Percentiles rank a stretch among this genome's conserved stretches.
These are phyloP conservation scores for Cephus cinctus DNA, from an alignment of 1,140 invertebrate species.

Conservation along the genomic window DNA sequence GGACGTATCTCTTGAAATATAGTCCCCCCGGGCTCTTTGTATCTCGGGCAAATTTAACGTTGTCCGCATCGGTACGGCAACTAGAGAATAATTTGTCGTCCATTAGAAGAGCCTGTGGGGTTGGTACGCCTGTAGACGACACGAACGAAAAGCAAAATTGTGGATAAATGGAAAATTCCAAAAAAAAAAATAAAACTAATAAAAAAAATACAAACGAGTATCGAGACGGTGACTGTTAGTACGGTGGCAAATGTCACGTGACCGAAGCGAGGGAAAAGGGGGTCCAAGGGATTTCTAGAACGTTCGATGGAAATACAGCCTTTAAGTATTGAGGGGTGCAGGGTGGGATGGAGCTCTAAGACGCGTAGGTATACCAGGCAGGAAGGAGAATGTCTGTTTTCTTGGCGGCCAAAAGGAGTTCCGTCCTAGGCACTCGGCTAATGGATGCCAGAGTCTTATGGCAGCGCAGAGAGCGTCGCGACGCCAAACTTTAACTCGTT, in stretches of 20 bases:
- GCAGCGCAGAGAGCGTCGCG: conserved; percentile 37
- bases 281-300: conserved; percentile 6
- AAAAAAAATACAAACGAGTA: too few species aligned
- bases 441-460: conserved; percentile 54
- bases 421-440: conserved; percentile 52
- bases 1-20: neutral
- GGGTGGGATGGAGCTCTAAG: conserved; percentile 2
- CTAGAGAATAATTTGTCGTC: neutral
- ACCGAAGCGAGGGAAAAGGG: neutral
- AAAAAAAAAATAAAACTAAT: too few species aligned
- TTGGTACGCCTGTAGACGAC: too few species aligned
- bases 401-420: conserved; percentile 56
- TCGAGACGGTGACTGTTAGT: too few species aligned
- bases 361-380: conserved; percentile 1
- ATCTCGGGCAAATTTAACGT: conserved; percentile 2
- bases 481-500: conserved; percentile 59
- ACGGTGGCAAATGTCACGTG: neutral
- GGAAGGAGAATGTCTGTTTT: conserved; percentile 32
- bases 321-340: neutral
- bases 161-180: too few species aligned
- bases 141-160: too few species aligned
- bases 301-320: neutral
- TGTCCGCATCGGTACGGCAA: neutral
- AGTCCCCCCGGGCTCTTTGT: neutral
- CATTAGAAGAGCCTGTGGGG: too few species aligned